phyloP scores from a whole-genome alignment of 2,113 vertebrate species.

The Oncorhynchus nerka region DNA sequence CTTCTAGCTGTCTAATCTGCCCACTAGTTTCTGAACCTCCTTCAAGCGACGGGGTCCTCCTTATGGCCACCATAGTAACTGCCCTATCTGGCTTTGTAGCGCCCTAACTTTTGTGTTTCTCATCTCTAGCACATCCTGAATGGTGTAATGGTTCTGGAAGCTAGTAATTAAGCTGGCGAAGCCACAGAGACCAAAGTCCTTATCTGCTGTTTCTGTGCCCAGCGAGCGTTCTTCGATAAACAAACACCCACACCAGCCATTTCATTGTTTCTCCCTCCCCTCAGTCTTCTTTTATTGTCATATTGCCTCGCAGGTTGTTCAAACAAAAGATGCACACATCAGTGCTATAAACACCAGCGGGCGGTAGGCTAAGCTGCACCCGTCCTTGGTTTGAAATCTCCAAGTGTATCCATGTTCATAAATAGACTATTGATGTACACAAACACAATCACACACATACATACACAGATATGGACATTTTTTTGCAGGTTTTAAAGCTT shows the following conservation, averaged over 20 bases:
- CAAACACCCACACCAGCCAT: conserved; percentile 41
- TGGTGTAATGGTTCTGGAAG: not conserved
- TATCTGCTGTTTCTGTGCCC: not conserved
- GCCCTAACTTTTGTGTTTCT: not conserved
- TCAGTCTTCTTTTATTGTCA: too few relatives aligned
- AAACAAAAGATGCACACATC: conserved; percentile 46
- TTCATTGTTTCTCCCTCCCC: not conserved
- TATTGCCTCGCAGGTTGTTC: conserved; percentile 23
- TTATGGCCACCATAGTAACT: not conserved
- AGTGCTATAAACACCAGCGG: conserved; percentile 26
- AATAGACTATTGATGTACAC: too few relatives aligned
- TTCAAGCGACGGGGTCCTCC: not conserved
- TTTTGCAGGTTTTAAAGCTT: too few relatives aligned
- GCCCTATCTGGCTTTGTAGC: not conserved
- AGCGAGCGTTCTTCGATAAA: conserved; percentile 29
- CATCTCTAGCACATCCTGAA: conserved; percentile 11
- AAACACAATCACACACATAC: too few relatives aligned
- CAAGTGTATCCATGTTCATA: too few relatives aligned
- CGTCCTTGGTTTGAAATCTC: too few relatives aligned
- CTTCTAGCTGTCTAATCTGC: not conserved
- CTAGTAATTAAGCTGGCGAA: not conserved
- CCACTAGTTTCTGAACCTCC: not conserved
- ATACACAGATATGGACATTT: too few relatives aligned
- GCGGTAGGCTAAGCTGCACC: too few relatives aligned
- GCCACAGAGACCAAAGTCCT: conserved; percentile 60